Evolutionary conservation across 1,140 invertebrate genomes (phyloP).

Genomic region (Atta texana): DNA sequence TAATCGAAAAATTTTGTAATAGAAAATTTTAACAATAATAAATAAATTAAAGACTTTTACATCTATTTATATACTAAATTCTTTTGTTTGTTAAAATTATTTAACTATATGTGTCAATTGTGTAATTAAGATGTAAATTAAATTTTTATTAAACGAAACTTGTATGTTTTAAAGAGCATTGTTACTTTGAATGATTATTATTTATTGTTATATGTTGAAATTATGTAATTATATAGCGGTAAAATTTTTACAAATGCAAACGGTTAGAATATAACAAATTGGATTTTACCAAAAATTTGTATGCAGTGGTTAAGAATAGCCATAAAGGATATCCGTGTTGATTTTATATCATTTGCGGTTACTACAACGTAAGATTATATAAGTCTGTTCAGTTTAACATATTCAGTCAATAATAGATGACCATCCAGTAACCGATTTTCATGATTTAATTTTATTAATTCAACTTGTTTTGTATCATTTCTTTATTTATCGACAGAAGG

Average conservation of each 20-base stretch:
- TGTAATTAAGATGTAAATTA: not conserved
- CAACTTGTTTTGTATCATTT: not conserved
- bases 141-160: not conserved
- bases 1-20: not conserved
- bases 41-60: not conserved
- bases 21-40: not conserved
- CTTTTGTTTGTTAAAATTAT: not conserved
- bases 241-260: not conserved
- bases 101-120: not conserved
- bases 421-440: not conserved
- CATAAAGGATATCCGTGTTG: conserved; percentile 54
- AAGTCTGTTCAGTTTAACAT: not conserved
- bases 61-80: not conserved
- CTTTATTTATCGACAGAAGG: not conserved
- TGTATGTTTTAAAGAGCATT: not conserved
- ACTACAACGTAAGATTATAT: conserved; percentile 26
- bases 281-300: conserved; percentile 1
- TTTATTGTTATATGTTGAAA: not conserved
- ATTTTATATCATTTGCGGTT: conserved; percentile 39
- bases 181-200: not conserved
- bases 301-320: not conserved
- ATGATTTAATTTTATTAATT: not conserved
- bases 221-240: not conserved
- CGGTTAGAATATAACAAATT: not conserved
- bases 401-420: conserved; percentile 9